Evolutionary conservation across 1,140 invertebrate genomes (phyloP), one percentile per base, ranked within the genome.

Genomic region (Cecropterus lyciades): DNA sequence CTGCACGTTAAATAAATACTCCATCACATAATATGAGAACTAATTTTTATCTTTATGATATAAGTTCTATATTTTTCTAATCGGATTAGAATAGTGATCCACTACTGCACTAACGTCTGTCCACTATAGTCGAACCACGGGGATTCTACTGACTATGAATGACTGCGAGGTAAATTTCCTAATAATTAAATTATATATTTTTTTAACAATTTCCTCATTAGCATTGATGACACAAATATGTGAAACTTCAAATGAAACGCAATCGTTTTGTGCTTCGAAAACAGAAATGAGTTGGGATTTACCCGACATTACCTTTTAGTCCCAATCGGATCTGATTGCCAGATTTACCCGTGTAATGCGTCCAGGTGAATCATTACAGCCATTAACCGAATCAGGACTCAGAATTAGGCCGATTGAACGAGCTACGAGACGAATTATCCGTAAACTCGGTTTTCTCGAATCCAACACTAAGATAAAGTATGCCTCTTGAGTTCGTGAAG

Each of bases 281-380:
- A 17, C 5, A 53, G 10, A n/a, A 14, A 52, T 33, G 14, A 33
- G 30, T 30, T 33, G 27, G 10, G 51, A n/a, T 53, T 40, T 40
- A 53, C 43, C 42, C 27, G 20, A 42, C 37, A 43, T 46, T 48
- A 48, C 53, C 62, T 72, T 53, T 49, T 57, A 57, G 17, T 46
- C 40, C 0, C 20, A 46, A 60, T 16, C 9, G 43, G 13, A 37
- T 33, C 33, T 33, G 37, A 33, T 60, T 48, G 15, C 56, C 43
- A 60, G 24, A 60, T 60, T 48, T 33, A 60, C 20, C 30, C 27
- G 45, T 63, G 69, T 56, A 72, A 74, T 68, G 69, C 37, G 14
- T 63, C 72, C 78, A 80, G 79, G 79, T 81, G 77, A 84, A 80
- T 77, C 77, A 83, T 84, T 79, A 68, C 72, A 43, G 43, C 63